Percentiles rank a stretch among this genome's conserved stretches.
Conservation (phyloP, 2,888 invertebrate species). For the Rotaria socialis region DNA sequence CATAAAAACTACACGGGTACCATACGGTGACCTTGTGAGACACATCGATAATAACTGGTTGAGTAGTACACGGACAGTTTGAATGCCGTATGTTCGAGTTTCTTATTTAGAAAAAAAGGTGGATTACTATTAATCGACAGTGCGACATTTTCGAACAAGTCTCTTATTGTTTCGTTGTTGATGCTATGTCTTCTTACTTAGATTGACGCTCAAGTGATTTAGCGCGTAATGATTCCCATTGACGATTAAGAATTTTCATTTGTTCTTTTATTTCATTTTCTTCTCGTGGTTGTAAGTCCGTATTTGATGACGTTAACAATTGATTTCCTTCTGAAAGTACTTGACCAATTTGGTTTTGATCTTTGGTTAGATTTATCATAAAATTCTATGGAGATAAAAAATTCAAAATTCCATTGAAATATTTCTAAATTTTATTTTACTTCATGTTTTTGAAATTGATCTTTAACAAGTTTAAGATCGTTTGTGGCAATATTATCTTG, state of each 20-base stretch:
- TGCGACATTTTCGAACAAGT: too few species aligned
- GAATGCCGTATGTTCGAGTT: too few species aligned
- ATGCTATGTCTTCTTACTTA: background rate
- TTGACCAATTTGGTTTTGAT: slow-evolving; percentile 78
- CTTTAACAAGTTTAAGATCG: slow-evolving; percentile 68
- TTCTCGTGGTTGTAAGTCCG: slow-evolving; percentile 47
- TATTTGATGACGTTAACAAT: slow-evolving; percentile 65
- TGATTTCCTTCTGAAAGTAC: slow-evolving; percentile 78
- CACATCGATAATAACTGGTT: too few species aligned
- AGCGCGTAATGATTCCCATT: slow-evolving; percentile 79
- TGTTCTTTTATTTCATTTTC: slow-evolving; percentile 77
- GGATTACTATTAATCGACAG: too few species aligned
- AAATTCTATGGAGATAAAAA: slow-evolving; percentile 64
- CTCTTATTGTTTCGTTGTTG: too few species aligned
- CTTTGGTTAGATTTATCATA: slow-evolving; percentile 76
- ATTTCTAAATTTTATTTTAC: slow-evolving; percentile 52
- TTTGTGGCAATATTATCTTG: slow-evolving; percentile 53
- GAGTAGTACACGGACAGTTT: too few species aligned
- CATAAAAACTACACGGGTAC: too few species aligned
- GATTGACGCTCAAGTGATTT: slow-evolving; percentile 77
- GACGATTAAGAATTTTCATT: slow-evolving; percentile 76
- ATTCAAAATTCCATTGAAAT: too few species aligned
- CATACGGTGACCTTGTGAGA: too few species aligned
- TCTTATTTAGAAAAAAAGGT: too few species aligned
- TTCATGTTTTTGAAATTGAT: slow-evolving; percentile 74